phyloP scores from a whole-genome alignment of 2,113 vertebrate species.

The Numida meleagris region DNA sequence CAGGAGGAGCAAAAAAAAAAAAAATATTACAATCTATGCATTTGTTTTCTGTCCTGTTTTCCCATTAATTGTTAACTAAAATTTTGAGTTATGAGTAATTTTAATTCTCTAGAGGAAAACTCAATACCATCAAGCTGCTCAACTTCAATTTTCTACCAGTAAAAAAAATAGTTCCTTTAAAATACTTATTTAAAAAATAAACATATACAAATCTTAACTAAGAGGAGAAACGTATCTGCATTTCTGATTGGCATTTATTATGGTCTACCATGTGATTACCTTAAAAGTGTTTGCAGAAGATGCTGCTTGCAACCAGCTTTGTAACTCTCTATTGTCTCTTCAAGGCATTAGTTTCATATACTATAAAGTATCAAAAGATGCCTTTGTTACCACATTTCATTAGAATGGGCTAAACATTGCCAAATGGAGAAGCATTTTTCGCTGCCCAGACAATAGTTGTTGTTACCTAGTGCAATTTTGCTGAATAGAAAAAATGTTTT shows the following conservation, averaged over 20 bases:
- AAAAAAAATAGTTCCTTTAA: background rate
- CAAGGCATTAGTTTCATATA: constrained; percentile 23
- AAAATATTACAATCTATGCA: background rate
- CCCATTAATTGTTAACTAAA: background rate
- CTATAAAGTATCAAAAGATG: constrained; percentile 31
- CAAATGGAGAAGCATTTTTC: constrained; percentile 48
- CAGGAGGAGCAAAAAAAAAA: background rate
- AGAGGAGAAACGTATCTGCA: background rate
- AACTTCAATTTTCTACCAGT: background rate
- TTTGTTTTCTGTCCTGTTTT: background rate
- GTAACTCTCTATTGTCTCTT: constrained; percentile 12
- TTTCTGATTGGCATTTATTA: constrained; percentile 15
- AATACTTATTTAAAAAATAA: background rate
- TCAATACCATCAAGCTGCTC: background rate
- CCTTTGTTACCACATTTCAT: constrained; percentile 57
- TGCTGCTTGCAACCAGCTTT: background rate
- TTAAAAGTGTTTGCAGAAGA: constrained; percentile 47
- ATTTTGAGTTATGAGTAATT: background rate
- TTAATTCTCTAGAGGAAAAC: background rate
- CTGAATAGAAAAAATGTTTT: background rate
- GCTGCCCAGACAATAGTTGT: constrained; percentile 22
- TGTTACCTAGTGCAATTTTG: constrained; percentile 48
- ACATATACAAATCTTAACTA: constrained; percentile 1
- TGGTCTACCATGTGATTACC: constrained; percentile 11
- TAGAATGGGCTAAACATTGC: constrained; percentile 36